These are phyloP conservation scores for Thamnophis sirtalis DNA, from an alignment of 2,113 vertebrate genomes.

Conservation along the genomic window DNA sequence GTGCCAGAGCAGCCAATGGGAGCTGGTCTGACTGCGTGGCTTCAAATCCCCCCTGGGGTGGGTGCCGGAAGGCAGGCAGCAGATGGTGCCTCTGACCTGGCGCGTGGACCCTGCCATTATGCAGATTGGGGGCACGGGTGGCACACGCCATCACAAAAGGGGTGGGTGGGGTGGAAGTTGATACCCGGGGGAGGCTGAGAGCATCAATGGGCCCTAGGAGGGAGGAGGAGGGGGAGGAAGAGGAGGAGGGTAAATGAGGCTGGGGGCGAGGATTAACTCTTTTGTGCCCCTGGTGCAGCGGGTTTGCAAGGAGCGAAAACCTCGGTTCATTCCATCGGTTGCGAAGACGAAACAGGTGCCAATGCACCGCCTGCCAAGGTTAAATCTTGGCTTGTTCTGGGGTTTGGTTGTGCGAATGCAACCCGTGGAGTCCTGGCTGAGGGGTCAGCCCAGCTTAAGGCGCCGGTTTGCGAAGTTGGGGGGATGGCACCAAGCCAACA, in stretches of 20 bases:
- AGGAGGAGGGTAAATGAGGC: no score
- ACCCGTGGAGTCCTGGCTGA: not conserved
- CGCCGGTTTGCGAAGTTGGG: not conserved
- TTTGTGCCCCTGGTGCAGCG: not conserved
- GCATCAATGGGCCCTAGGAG: not conserved
- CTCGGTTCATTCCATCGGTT: not conserved
- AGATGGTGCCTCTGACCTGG: not conserved
- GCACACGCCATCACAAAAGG: conserved; percentile 25
- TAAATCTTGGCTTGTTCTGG: not conserved
- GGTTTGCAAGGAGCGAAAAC: no score
- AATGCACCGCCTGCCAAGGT: not conserved
- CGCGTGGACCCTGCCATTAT: conserved; percentile 26
- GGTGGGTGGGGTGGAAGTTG: not conserved
- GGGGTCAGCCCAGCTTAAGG: not conserved
- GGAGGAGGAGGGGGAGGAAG: no score
- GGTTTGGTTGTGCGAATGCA: not conserved
- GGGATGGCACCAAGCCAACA: not conserved
- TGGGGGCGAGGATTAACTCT: not conserved
- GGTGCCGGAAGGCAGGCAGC: not conserved
- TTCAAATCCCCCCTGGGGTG: not conserved
- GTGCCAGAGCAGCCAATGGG: conserved; percentile 54
- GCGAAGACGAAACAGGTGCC: not conserved
- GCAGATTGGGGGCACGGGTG: conserved; percentile 21
- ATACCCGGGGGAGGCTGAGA: conserved; percentile 8
- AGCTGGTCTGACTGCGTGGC: conserved; percentile 20